A percentile compares a stretch with the other conserved stretches of the same genome.
These are phyloP conservation scores for Lycophotia porphyrea DNA, from an alignment of 2,888 invertebrate genomes.

Conservation along the genomic window DNA sequence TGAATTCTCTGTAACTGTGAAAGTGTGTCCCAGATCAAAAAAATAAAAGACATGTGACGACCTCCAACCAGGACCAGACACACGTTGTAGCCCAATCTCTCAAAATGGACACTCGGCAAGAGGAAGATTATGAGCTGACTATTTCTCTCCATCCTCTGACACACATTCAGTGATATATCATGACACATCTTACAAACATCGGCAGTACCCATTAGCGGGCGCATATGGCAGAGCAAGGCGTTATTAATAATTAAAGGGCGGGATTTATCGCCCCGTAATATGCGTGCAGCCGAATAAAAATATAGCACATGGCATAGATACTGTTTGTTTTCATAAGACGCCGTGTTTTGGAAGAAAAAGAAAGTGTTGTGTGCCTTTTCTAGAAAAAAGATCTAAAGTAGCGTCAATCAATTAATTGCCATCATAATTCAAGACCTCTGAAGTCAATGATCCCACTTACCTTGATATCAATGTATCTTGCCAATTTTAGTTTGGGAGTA, in stretches of 20 bases:
- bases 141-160: not conserved
- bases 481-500: not conserved
- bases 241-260: slow-evolving; percentile 73
- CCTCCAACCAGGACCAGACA: not conserved
- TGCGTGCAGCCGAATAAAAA: slow-evolving; percentile 51
- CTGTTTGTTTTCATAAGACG: slow-evolving; percentile 31
- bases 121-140: not conserved
- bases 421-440: not conserved
- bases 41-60: not conserved
- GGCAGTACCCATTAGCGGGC: slow-evolving; percentile 61
- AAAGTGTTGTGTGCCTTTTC: not conserved
- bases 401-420: too few species aligned
- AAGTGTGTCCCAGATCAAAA: not conserved
- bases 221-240: slow-evolving; percentile 67
- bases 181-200: slow-evolving; percentile 34
- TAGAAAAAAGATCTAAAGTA: not conserved
- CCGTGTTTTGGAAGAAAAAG: not conserved
- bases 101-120: not conserved
- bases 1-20: not conserved
- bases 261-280: slow-evolving; percentile 71
- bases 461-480: not conserved
- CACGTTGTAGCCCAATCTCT: too few species aligned
- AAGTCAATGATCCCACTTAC: not conserved
- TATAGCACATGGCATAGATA: slow-evolving; percentile 36
- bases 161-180: slow-evolving; percentile 14